Evolutionary conservation across 1,140 invertebrate species (phyloP).

Genomic region (Monomorium pharaonis): DNA sequence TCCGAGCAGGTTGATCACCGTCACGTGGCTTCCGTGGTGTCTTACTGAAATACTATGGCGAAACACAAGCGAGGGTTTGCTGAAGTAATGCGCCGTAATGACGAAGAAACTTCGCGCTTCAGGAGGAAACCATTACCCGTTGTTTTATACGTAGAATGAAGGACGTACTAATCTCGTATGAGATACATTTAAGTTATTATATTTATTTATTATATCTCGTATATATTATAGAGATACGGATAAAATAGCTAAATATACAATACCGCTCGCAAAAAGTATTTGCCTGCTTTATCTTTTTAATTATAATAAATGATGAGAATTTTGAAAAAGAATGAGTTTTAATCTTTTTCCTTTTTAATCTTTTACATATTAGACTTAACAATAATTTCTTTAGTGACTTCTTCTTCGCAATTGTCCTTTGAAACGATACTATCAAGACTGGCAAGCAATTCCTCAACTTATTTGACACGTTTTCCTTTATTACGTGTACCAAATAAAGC

Average conservation of each 20-base stretch:
- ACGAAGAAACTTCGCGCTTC: slow-evolving; percentile 3
- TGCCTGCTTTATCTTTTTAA: too few relatives aligned
- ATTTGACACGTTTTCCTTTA: not conserved
- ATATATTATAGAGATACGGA: not conserved
- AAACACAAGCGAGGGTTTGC: slow-evolving; percentile 15
- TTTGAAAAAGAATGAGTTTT: too few relatives aligned
- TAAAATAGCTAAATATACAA: not conserved
- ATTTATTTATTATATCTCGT: not conserved
- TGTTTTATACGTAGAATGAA: not conserved
- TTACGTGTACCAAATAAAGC: not conserved
- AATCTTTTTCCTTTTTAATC: too few relatives aligned
- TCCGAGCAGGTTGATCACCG: slow-evolving; percentile 78
- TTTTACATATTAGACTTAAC: too few relatives aligned
- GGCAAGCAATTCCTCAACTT: not conserved
- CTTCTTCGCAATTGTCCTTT: not conserved
- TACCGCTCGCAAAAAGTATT: not conserved
- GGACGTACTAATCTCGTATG: not conserved
- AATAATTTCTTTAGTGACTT: not conserved
- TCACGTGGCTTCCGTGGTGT: slow-evolving; percentile 62
- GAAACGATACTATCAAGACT: not conserved
- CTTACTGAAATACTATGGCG: slow-evolving; percentile 48
- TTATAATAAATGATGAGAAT: too few relatives aligned
- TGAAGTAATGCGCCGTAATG: slow-evolving; percentile 15
- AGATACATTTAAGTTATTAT: not conserved
- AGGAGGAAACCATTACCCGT: not conserved